Evolutionary conservation across 2,113 vertebrate genomes (phyloP).

Genomic region (Nycticebus coucang): DNA sequence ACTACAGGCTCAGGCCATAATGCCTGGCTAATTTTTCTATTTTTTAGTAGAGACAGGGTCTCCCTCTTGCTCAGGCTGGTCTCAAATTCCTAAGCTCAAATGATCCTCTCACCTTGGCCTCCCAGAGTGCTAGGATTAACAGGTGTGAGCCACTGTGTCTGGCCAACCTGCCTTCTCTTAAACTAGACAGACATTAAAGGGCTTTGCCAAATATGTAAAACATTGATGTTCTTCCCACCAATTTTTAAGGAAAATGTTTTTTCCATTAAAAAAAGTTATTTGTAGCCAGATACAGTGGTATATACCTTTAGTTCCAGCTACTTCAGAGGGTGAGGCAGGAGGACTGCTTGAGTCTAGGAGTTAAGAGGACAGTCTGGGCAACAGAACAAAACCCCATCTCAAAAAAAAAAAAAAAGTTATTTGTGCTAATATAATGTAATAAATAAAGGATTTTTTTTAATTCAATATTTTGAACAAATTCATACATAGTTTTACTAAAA

Average conservation of each 20-base stretch:
- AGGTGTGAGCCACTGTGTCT: too few relatives aligned
- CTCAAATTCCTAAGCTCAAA: too few relatives aligned
- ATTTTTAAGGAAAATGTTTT: slow-evolving; percentile 22
- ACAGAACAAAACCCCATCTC: not conserved
- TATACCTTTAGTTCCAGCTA: not conserved
- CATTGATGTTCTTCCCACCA: not conserved
- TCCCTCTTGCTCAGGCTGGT: too few relatives aligned
- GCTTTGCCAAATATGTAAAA: slow-evolving; percentile 7
- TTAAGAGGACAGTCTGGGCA: not conserved
- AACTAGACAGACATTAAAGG: not conserved
- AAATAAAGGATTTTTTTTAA: not conserved
- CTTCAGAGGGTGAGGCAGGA: not conserved
- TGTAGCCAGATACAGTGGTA: not conserved
- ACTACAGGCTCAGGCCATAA: too few relatives aligned
- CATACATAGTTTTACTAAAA: not conserved
- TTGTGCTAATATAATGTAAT: not conserved
- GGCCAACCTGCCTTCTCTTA: not conserved
- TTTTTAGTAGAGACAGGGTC: too few relatives aligned
- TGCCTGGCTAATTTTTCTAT: too few relatives aligned
- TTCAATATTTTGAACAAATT: not conserved
- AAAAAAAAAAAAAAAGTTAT: not conserved
- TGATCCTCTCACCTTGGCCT: too few relatives aligned
- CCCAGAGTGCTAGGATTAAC: too few relatives aligned
- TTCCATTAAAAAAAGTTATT: not conserved
- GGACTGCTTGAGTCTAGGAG: not conserved